A percentile compares a stretch with the other conserved stretches of the same genome.
These are phyloP conservation scores for Malurus cyaneus DNA, from an alignment of 2,113 vertebrate species.

Conservation along the genomic window DNA sequence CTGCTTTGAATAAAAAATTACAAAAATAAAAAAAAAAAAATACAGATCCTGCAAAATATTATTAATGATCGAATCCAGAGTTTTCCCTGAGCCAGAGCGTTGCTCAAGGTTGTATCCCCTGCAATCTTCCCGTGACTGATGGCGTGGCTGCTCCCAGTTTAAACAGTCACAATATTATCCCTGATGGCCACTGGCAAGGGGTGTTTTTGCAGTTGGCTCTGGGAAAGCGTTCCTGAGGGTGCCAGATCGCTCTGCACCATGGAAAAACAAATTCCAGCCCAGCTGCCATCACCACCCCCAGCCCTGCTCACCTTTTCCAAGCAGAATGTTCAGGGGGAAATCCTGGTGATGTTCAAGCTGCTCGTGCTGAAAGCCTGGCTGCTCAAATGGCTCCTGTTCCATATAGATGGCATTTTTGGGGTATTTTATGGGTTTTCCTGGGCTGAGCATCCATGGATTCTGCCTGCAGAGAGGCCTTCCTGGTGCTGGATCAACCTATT, in stretches of 20 bases:
- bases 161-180: slow-evolving; percentile 67
- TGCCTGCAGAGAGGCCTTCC: slow-evolving; percentile 5
- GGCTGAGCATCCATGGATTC: slow-evolving; percentile 15
- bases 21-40: neutral
- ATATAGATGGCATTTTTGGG: slow-evolving; percentile 20
- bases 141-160: slow-evolving; percentile 56
- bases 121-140: slow-evolving; percentile 62
- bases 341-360: slow-evolving; percentile 64
- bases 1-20: neutral
- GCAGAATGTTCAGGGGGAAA: slow-evolving; percentile 53
- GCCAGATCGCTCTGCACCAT: slow-evolving; percentile 43
- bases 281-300: slow-evolving; percentile 11
- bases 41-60: slow-evolving; percentile 51
- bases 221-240: slow-evolving; percentile 62
- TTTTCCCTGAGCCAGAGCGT: slow-evolving; percentile 56
- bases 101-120: slow-evolving; percentile 48
- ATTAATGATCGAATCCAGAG: slow-evolving; percentile 59
- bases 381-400: slow-evolving; percentile 15
- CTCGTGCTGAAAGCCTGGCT: slow-evolving; percentile 52
- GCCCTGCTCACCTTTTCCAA: slow-evolving; percentile 62
- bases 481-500: slow-evolving; percentile 4
- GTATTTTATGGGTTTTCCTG: slow-evolving; percentile 23
- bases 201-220: slow-evolving; percentile 69
- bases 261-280: slow-evolving; percentile 64
- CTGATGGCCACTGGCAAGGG: slow-evolving; percentile 60